Percentiles rank a stretch among this genome's conserved stretches.
Conservation (phyloP, 1,140 invertebrate species). For the Drosophila sulfurigaster region DNA sequence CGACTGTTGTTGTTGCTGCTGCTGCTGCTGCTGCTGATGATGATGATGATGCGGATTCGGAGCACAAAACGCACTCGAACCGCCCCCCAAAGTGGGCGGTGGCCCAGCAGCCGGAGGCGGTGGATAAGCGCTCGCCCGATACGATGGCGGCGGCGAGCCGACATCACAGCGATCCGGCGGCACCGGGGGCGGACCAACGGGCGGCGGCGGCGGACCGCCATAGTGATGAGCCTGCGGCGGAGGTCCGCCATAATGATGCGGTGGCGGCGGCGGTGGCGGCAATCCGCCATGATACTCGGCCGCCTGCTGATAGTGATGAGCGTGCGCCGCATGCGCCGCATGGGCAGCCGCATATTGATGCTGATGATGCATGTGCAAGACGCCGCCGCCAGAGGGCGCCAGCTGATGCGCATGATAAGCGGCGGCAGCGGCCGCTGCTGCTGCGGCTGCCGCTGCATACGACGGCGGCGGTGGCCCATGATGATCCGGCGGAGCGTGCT, state of each 20-base stretch:
- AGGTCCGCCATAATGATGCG: slow-evolving; percentile 52
- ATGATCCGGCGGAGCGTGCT: slow-evolving; percentile 71
- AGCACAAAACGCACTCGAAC: slow-evolving; percentile 79
- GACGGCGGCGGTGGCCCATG: slow-evolving; percentile 78
- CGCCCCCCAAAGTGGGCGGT: slow-evolving; percentile 68
- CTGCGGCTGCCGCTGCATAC: slow-evolving; percentile 73
- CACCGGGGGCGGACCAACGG: slow-evolving; percentile 55
- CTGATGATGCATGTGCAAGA: slow-evolving; percentile 66
- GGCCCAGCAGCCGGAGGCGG: slow-evolving; percentile 54
- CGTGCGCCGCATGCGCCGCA: slow-evolving; percentile 51
- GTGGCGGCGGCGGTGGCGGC: slow-evolving; percentile 56
- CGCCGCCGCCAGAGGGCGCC: slow-evolving; percentile 59
- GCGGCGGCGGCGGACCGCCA: slow-evolving; percentile 51
- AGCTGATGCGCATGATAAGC: slow-evolving; percentile 77
- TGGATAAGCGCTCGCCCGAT: slow-evolving; percentile 71
- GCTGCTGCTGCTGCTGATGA: slow-evolving; percentile 72
- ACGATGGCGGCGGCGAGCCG: slow-evolving; percentile 78
- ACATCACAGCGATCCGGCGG: slow-evolving; percentile 74
- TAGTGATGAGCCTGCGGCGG: slow-evolving; percentile 51
- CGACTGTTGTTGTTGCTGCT: slow-evolving; percentile 60
- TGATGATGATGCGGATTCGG: slow-evolving; percentile 76
- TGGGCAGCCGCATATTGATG: slow-evolving; percentile 62
- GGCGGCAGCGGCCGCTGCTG: slow-evolving; percentile 77
- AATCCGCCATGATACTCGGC: slow-evolving; percentile 68
- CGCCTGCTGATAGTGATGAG: slow-evolving; percentile 70